phyloP scores from a whole-genome alignment of 2,113 vertebrate genomes.

The Vulpes vulpes region DNA sequence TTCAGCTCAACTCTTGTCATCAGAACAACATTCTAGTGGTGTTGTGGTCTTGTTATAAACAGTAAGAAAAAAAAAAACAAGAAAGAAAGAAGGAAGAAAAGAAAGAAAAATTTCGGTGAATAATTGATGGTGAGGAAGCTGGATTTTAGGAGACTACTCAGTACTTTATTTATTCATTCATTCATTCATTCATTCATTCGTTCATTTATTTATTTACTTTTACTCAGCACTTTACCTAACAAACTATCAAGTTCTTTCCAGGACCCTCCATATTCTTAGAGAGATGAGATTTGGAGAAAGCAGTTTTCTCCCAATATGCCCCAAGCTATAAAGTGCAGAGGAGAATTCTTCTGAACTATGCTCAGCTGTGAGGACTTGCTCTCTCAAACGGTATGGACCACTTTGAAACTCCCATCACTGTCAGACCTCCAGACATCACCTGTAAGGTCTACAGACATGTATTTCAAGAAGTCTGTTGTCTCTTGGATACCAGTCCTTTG shows the following conservation, averaged over 20 bases:
- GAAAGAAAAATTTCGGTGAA: background rate
- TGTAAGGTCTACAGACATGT: background rate
- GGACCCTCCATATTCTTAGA: background rate
- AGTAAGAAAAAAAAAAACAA: background rate
- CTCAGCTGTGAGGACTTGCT: background rate
- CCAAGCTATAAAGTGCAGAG: background rate
- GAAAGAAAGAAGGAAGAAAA: background rate
- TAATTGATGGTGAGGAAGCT: background rate
- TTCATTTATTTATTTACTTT: no score
- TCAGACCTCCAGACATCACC: background rate
- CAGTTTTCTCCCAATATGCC: background rate
- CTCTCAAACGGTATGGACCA: background rate
- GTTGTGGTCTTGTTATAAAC: background rate
- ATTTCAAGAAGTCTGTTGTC: background rate
- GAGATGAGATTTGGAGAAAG: background rate
- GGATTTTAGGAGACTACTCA: background rate
- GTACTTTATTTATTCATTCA: background rate
- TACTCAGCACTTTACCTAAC: background rate
- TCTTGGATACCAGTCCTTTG: background rate
- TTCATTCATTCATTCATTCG: no score
- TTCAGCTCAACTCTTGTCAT: background rate
- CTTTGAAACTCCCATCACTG: background rate
- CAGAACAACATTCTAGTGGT: background rate
- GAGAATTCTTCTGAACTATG: background rate
- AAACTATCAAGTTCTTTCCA: background rate